Evolutionary conservation across 2,888 invertebrate genomes (phyloP).

Genomic region (Drosophila mimica): DNA sequence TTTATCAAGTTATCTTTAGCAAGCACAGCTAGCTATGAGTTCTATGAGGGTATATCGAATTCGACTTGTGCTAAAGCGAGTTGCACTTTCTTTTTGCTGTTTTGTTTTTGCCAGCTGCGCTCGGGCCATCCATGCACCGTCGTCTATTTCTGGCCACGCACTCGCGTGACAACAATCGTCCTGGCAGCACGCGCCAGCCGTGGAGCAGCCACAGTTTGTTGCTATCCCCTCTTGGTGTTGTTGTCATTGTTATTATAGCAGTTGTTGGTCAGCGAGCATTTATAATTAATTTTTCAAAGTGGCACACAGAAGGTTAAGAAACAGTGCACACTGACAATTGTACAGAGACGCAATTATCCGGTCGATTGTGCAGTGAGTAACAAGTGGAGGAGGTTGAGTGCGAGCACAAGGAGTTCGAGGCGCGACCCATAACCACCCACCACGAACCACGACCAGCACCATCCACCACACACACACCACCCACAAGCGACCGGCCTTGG

Average conservation of each 20-base stretch:
- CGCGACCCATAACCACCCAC: neutral
- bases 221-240: neutral
- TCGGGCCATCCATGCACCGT: conserved; percentile 1
- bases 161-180: conserved; percentile 72
- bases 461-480: conserved; percentile 2
- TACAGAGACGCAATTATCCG: neutral
- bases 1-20: neutral
- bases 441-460: neutral
- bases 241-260: neutral
- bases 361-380: conserved; percentile 9
- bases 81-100: conserved; percentile 1
- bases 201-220: neutral
- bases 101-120: neutral
- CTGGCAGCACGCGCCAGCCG: conserved; percentile 40
- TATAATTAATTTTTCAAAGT: neutral
- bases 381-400: conserved; percentile 8
- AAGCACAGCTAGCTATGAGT: neutral
- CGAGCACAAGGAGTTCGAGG: neutral
- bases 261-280: conserved; percentile 2
- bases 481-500: conserved; percentile 49
- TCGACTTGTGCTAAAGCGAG: neutral
- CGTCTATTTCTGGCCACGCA: conserved; percentile 40
- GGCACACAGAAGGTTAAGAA: neutral
- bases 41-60: neutral
- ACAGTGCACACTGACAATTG: neutral